Base-by-base conservation (phyloP, 1,140 invertebrate genomes). In the Eueides isabella region DNA sequence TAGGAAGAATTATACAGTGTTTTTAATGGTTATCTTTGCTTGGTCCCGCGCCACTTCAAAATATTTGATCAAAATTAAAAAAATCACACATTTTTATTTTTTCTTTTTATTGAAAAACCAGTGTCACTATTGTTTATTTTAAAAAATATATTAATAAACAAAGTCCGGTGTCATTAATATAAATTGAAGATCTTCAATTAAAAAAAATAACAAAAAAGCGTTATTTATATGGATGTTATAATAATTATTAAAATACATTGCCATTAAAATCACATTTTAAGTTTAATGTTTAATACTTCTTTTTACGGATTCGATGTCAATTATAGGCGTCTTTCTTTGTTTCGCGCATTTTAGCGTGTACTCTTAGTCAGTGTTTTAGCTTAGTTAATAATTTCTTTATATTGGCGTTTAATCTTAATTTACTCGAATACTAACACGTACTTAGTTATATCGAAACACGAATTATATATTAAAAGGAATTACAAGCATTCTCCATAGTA, bases 231-330 rank as follows among this genome's bases (percentile, higher is more conserved):
- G 19, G 4, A 12, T 16, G 19, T 12, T 19, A 19, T 11, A 55
- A 55, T 9, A 55, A 26, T 4, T 2, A 71, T 0, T 26, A 23
- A 19, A 55, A 55, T 26, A 55, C 23, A 55, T 55, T 55, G 48
- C 23, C 48, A 55, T 11, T 12, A 4, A 55, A 55, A 9, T 55
- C 11, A 23, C 9, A 76, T 78, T 84, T 72, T 68, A 16, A 71
- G 82, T 84, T 78, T 85, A 78, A 72, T 80, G 81, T 74, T 76
- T 83, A 74, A 81, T 81, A 76, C 74, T 81, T 81, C 79, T 75
- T 71, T 75, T 71, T 76, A 79, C 29, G 62, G 16, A 78, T 66
- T 69, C 75, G 81, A 61, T 76, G 80, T 85, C 77, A 67, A 74
- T 78, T 75, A 55, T 26, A 4, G 48, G 19, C 9, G 55, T 64